Base-by-base conservation (phyloP, 92 coral and sea anemone species). In the Bergia puertoricense region DNA sequence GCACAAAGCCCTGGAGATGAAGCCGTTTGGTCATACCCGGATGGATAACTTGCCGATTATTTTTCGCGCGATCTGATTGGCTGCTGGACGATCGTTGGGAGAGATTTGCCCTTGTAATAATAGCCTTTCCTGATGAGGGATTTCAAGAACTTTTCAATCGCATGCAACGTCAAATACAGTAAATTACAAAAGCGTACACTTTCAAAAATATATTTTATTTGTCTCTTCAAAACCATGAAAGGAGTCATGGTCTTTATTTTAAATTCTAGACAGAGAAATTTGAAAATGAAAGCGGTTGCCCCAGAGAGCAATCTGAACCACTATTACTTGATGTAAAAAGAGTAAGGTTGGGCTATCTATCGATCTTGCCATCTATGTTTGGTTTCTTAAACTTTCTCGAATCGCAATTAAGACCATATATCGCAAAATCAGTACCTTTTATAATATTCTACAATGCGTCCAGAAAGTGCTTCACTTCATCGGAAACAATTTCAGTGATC, bases 61-160 rank as follows among this genome's bases (percentile, higher is more conserved):
- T 84, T 84, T 84, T 84, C 79, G 37, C 69, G 87, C 87, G 87
- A 71, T 45, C 15, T 84, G 87, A 84, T 84, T 84, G 87, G 87
- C 79, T 46, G n/a, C 87, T 54, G 20, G 79, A 44, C 23, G 46
- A n/a, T 84, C 77, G 39, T 71, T 50, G 45, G 13, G 77, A 84
- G 46, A 46, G 79, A 48, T 84, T 69, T 44, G 78, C 87, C 86
- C 22, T 65, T 66, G 30, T 30, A 30, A 71, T 67, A 40, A 40
- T 82, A 2, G 54, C 54, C 54, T 48, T 20, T 22, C 23, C 30
- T 16, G n/a, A 62, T 62, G 68, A 62, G 68, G 66, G 68, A 18
- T 62, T 62, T 51, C 16, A 15, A 51, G n/a, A 6, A 62, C 18
- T 4, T 0, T 62, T 62, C 18, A 62, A 62, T 62, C 23, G 68